phyloP scores from a whole-genome alignment of 2,113 vertebrate species.

The Microcebus jonahi region DNA sequence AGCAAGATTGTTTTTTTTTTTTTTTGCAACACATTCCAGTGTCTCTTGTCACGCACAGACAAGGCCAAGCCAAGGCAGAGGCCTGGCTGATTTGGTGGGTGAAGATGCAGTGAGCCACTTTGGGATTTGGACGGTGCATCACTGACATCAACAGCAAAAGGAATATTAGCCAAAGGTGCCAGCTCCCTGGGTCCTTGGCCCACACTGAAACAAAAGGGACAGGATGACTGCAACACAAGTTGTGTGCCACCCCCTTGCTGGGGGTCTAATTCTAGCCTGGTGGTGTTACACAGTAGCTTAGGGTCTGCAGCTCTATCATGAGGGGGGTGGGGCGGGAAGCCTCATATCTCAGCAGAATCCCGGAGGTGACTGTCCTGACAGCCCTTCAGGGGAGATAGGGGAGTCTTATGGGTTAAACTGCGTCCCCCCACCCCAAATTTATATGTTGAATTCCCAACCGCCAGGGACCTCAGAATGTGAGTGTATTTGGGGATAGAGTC shows the following conservation, averaged over 20 bases:
- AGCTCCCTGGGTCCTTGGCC: background rate
- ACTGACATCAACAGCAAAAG: background rate
- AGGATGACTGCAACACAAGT: background rate
- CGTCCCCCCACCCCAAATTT: background rate
- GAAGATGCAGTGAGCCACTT: background rate
- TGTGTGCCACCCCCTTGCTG: background rate
- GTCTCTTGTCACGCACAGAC: background rate
- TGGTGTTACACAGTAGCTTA: background rate
- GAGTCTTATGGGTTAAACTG: background rate
- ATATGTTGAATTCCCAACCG: background rate
- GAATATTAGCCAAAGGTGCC: background rate
- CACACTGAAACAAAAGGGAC: background rate
- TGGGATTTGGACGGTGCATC: background rate
- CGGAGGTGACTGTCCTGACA: background rate
- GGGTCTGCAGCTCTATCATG: background rate
- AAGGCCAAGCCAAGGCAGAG: slow-evolving; percentile 16
- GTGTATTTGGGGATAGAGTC: background rate
- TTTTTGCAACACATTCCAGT: background rate
- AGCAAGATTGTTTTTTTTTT: background rate
- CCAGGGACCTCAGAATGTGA: background rate
- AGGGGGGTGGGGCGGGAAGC: background rate
- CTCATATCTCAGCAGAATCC: background rate
- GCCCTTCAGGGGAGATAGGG: background rate
- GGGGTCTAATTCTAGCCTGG: background rate
- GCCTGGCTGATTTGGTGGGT: background rate